phyloP scores from a whole-genome alignment of 2,888 invertebrate species.

The Phymatocera aterrima region DNA sequence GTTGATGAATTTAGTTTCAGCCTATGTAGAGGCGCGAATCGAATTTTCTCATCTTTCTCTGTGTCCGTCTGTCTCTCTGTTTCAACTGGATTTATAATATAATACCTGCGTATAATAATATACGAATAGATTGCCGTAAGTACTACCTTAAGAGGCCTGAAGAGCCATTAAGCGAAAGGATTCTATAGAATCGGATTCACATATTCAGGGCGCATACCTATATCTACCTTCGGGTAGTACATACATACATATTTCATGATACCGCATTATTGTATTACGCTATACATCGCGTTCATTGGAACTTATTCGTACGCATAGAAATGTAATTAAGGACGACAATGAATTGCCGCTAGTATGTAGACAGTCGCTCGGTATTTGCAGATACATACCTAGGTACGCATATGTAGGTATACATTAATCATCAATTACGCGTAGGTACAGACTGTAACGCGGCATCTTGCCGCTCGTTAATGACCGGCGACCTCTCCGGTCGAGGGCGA shows the following conservation, averaged over 20 bases:
- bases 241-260: too few relatives aligned
- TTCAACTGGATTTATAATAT: not conserved
- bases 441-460: too few relatives aligned
- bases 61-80: too few relatives aligned
- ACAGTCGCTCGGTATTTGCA: not conserved
- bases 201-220: not conserved
- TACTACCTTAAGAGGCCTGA: not conserved
- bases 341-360: not conserved
- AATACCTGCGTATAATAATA: not conserved
- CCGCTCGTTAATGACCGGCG: too few relatives aligned
- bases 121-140: slow-evolving; percentile 17
- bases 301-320: slow-evolving; percentile 16
- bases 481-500: too few relatives aligned
- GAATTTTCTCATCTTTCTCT: too few relatives aligned
- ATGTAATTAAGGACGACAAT: slow-evolving; percentile 29
- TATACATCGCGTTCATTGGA: slow-evolving; percentile 8
- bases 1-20: too few relatives aligned
- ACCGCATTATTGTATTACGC: not conserved
- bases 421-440: too few relatives aligned
- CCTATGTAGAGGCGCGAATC: too few relatives aligned
- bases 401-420: not conserved
- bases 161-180: slow-evolving; percentile 33
- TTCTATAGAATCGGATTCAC: slow-evolving; percentile 32
- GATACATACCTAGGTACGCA: not conserved
- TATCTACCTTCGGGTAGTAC: too few relatives aligned